Percentiles rank a stretch among this genome's conserved stretches.
phyloP scores from a whole-genome alignment of 2,113 vertebrate genomes.

The Urocynchramus pylzowi region DNA sequence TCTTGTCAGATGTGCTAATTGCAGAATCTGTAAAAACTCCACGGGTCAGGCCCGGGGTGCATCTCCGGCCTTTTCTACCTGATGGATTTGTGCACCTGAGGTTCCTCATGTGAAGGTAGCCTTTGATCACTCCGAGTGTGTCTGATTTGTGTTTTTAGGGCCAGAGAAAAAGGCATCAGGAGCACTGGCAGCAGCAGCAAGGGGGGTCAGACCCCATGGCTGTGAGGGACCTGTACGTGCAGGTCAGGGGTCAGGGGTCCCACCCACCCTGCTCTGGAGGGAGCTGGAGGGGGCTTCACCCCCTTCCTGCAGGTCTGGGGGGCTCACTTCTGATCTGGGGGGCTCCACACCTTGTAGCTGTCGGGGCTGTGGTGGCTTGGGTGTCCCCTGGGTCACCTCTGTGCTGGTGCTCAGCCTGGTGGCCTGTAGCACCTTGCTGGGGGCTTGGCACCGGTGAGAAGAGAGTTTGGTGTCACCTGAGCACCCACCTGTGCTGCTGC shows the following conservation, averaged over 20 bases:
- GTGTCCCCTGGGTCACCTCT: background rate
- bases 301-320: accelerated
- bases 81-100: background rate
- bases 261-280: accelerated
- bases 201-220: background rate
- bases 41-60: background rate
- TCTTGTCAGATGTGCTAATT: background rate
- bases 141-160: background rate
- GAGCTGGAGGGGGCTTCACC: background rate
- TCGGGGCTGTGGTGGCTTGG: background rate
- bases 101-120: background rate
- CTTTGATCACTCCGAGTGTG: background rate
- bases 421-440: background rate
- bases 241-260: background rate
- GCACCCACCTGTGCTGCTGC: background rate
- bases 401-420: too few relatives aligned
- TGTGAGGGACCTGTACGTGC: accelerated
- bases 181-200: background rate
- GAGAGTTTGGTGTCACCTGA: background rate
- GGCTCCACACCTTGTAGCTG: background rate
- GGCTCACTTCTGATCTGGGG: background rate
- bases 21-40: background rate
- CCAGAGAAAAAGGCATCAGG: background rate
- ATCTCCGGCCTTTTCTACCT: background rate
- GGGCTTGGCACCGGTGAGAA: accelerated